phyloP scores from a whole-genome alignment of 1,140 invertebrate genomes.

The Delia radicum region DNA sequence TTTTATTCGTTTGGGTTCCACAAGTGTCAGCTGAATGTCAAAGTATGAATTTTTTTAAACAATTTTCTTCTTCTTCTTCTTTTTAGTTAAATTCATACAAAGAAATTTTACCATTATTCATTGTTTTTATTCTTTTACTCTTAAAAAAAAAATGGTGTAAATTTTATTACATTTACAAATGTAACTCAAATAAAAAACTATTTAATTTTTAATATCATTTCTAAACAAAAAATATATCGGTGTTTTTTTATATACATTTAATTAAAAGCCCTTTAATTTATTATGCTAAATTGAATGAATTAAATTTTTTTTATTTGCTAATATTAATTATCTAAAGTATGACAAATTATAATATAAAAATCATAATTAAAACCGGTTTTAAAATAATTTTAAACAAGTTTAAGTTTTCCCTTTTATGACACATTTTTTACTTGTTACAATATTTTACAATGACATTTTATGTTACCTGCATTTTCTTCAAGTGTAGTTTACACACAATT shows the following conservation, averaged over 20 bases:
- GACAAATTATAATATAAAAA: not conserved
- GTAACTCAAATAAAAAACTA: constrained; percentile 1
- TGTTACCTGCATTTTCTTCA: too few species aligned
- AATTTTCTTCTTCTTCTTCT: not conserved
- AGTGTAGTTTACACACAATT: too few species aligned
- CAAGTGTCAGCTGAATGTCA: constrained; percentile 56
- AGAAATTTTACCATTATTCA: not conserved
- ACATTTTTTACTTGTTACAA: not conserved
- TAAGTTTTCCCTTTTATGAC: too few species aligned
- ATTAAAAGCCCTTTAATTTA: not conserved
- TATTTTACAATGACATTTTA: not conserved
- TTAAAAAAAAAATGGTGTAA: not conserved
- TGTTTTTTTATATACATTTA: not conserved
- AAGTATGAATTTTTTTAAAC: constrained; percentile 50
- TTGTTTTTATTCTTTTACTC: not conserved
- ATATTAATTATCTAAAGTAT: not conserved
- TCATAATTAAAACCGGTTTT: not conserved
- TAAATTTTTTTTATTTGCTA: not conserved
- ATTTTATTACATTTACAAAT: constrained; percentile 13
- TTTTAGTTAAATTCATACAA: constrained; percentile 3
- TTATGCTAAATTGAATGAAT: not conserved
- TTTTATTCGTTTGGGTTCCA: constrained; percentile 55
- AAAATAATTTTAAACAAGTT: not conserved
- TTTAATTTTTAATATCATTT: not conserved
- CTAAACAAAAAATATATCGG: not conserved